These are phyloP conservation scores for Dasyprocta punctata DNA, from an alignment of 2,113 vertebrate genomes.

Conservation along the genomic window DNA sequence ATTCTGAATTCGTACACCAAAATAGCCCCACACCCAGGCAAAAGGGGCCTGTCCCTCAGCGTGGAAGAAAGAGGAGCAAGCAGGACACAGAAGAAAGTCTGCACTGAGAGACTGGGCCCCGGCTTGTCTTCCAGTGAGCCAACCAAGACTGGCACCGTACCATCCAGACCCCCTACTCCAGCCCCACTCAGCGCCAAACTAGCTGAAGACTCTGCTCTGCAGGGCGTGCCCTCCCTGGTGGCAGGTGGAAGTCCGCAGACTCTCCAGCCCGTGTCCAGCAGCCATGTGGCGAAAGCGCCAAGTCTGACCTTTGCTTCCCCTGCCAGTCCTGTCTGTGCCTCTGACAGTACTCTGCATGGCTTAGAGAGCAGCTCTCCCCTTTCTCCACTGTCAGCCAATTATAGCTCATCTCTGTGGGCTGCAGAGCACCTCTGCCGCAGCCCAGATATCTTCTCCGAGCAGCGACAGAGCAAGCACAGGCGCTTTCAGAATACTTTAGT, in stretches of 20 bases:
- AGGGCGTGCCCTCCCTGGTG: conserved; percentile 77
- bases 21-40: conserved; percentile 92
- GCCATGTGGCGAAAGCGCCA: conserved; percentile 78
- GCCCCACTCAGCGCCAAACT: conserved; percentile 78
- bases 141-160: conserved; percentile 54
- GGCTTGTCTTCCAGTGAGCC: conserved; percentile 67
- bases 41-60: conserved; percentile 83
- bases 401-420: conserved; percentile 75
- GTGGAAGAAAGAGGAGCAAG: conserved; percentile 79
- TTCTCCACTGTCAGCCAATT: conserved; percentile 55
- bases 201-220: conserved; percentile 78
- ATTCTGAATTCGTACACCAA: conserved; percentile 92
- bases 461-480: conserved; percentile 86
- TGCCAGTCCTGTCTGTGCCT: conserved; percentile 80
- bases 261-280: conserved; percentile 76
- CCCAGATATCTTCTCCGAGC: conserved; percentile 78
- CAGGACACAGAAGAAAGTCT: conserved; percentile 80
- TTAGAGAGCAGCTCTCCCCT: conserved; percentile 73
- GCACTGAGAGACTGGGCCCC: conserved; percentile 76
- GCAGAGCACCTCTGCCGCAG: conserved; percentile 81
- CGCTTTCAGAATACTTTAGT: conserved; percentile 95
- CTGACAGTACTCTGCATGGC: conserved; percentile 79
- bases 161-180: conserved; percentile 63
- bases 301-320: conserved; percentile 82
- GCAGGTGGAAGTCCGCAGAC: conserved; percentile 80